Conservation (phyloP, 2,113 vertebrate genomes). For the Marmota flaviventris region DNA sequence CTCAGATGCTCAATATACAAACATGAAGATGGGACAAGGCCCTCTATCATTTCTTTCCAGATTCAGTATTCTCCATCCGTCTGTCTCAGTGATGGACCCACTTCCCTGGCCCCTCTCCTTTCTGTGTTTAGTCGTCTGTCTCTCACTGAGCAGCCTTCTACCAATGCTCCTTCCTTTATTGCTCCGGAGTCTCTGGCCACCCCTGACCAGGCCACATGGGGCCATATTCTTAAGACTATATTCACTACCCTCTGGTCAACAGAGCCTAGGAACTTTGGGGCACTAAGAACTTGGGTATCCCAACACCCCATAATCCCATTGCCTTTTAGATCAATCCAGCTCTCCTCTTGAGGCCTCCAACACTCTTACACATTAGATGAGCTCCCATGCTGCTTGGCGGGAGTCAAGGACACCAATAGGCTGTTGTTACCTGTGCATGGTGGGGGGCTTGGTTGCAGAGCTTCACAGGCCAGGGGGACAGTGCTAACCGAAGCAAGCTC, state of each 20-base stretch:
- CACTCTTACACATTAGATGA: not conserved
- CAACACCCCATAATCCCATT: not conserved
- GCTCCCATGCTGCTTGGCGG: not conserved
- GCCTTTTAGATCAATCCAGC: not conserved
- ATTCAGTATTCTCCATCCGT: not conserved
- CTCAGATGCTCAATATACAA: not conserved
- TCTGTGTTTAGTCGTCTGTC: not conserved
- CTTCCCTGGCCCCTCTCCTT: not conserved
- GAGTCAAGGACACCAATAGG: not conserved
- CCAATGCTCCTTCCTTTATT: not conserved
- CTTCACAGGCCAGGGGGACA: slow-evolving; percentile 9
- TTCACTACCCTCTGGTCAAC: not conserved
- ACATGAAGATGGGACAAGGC: not conserved
- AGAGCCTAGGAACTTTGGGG: not conserved
- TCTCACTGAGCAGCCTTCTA: not conserved
- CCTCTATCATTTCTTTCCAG: not conserved
- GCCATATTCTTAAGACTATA: not conserved
- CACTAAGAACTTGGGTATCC: not conserved
- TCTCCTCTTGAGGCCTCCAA: not conserved
- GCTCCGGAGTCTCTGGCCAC: not conserved
- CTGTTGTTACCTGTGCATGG: not conserved
- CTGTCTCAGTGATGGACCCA: not conserved
- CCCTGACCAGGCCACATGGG: not conserved
- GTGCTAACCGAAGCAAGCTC: not conserved
- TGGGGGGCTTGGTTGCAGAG: not conserved